Base-by-base conservation (phyloP, 2,797 vertebrate species). In the Pristis pectinata region DNA sequence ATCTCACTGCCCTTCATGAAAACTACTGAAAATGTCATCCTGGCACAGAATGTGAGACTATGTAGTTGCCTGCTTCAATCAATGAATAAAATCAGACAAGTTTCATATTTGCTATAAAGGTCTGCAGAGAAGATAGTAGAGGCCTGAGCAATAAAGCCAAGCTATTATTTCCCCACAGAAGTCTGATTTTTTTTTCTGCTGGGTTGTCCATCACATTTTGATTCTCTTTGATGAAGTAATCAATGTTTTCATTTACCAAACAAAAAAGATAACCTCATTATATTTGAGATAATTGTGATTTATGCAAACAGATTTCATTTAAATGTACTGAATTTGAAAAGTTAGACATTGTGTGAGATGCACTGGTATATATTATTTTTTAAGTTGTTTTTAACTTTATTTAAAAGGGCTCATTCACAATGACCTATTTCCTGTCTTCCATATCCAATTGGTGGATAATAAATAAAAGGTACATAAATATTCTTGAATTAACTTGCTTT, bases 21-120 rank as follows among this genome's bases (percentile, higher is more conserved):
- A n/a, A 93, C 67, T 64, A 37, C 67, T 74, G 41, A 72, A 93
- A 93, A 93, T 27, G 92, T 49, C 37, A 93, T 72, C 70, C 11
- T 44, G 41, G 72, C 13, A 34, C 44, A 93, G 22, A 37, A 93
- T 74, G 74, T 93, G 37, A 74, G 24, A 44, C 67, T 13, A 37
- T 56, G n/a, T 91, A 91, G 8, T 61, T 64, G 10, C 10, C 41
- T 93, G 61, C 34, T 80, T 80, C 37, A 24, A 30, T 30, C 67
- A 93, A 72, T 72, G 56, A 89, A 61, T 59, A n/a, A 93, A 72
- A 41, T n/a, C 67, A 93, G 27, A 49, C 1, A 44, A 72, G 44
- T 49, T 44, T 91, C 67, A 67, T 44, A 49, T 72, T 41, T 37
- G 93, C 37, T 93, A 5, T 30, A 41, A 93, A 49, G 24, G 19